Evolutionary conservation across 2,888 invertebrate genomes (phyloP), one percentile per base, ranked within the genome.

Genomic region (Pollenia labialis): DNA sequence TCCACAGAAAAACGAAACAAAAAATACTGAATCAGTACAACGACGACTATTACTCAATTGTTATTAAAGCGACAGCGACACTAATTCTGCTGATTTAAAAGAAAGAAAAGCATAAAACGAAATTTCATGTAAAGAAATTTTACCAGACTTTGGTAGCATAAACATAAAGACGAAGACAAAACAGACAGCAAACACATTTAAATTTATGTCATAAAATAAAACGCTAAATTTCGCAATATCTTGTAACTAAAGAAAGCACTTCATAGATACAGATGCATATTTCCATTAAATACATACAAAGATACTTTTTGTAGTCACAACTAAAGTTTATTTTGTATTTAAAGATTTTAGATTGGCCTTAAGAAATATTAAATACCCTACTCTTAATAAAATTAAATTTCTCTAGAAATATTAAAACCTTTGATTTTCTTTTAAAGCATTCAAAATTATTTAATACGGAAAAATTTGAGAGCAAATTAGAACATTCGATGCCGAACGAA

Each of bases 151-250:
- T 66, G 32, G 16, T 66, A 32, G 58, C 44, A 50, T 9, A 44
- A 72, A 64, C 6, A 60, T 12, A 44, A 52, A 68, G 56, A 32
- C 58, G 32, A 58, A 79, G 69, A 79, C 72, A 14, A 75, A 85
- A 82, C 32, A 72, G 71, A 16, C 54, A 75, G 60, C 68, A 85
- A 82, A 82, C 85, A 54, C 50, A 68, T 66, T 32, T 4, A 71
- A 52, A 86, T 80, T 69, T 56, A 74, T 66, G 81, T 74, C 81
- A 80, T 80, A 71, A 62, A 64, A 4, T 32, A 62, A 52, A 71
- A 64, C 23, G 68, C 58, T 54, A 89, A 90, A 91, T 92, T 92
- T 92, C 91, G 92, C 92, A 92, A 92, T 90, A 91, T 89, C 90
- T 90, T 88, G 89, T 42, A 74, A 81, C 89, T 89, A 89, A 89